Base-by-base conservation (phyloP, 1,140 invertebrate species). In the Drosophila equinoxialis region DNA sequence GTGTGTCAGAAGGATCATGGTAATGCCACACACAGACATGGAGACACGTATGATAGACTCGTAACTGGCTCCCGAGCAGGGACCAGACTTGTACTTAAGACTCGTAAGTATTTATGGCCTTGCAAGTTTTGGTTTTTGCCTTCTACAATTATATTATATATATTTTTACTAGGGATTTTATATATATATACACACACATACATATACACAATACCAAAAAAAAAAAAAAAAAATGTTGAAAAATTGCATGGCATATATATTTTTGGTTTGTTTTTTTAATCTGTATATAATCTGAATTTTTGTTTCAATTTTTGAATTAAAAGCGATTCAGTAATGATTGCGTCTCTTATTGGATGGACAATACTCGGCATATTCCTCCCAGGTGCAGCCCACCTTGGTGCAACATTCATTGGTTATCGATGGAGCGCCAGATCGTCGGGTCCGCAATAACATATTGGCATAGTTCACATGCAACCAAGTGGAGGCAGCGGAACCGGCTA, bases 291-390 rank as follows among this genome's bases (percentile, higher is more conserved):
- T 33, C 6, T 30, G 26, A 20, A 51, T 51, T 23, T 5, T 51
- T 51, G 17, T 23, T 51, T n/a, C 37, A 39, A 39, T 39, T 48
- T 20, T 45, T 26, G 6, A 17, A 17, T 45, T 45, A 2, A 45
- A 45, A 45, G 6, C 7, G 10, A 70, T 59, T 87, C 61, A 90
- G 57, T 92, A 92, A 65, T 92, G 91, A 79, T 92, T 92, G 55
- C 87, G 90, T 20, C 94, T 90, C 68, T 93, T 93, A 73, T 94
- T 94, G 17, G 93, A 93, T 6, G 94, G 94, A 86, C 94, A 95
- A 78, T 95, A 95, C 82, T 95, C 94, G 37, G 94, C 94, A 71
- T 95, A 95, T 75, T 95, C 94, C 81, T 95, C 94, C 94, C 94
- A 95, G 33, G 94, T 95, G 68, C 94, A 95, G 10, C 94, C 94